phyloP scores from a whole-genome alignment of 2,797 vertebrate genomes.

The Taeniopygia guttata region DNA sequence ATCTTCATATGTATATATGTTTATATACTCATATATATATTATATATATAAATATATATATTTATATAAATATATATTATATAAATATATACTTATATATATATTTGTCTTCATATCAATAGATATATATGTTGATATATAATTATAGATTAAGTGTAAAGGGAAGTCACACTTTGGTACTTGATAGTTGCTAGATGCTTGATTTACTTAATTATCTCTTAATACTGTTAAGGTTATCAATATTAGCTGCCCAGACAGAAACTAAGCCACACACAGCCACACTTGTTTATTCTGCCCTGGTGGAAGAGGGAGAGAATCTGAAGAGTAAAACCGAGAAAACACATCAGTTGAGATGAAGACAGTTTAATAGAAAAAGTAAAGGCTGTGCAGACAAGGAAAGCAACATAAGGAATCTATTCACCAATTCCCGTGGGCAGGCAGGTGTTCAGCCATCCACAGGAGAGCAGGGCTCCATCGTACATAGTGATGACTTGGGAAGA shows the following conservation, averaged over 20 bases:
- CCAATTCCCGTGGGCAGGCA: background rate
- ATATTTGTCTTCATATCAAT: no score
- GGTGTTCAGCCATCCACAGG: background rate
- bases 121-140: no score
- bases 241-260: background rate
- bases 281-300: background rate
- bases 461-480: accelerated
- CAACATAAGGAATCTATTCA: background rate
- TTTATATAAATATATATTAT: no score
- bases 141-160: background rate
- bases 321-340: background rate
- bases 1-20: background rate
- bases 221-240: background rate
- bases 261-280: background rate
- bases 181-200: background rate
- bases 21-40: no score
- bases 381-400: accelerated
- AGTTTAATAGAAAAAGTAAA: background rate
- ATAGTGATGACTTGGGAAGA: background rate
- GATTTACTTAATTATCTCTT: background rate
- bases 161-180: background rate
- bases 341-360: background rate
- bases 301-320: background rate
- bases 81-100: no score
- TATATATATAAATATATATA: no score